Base-by-base conservation (phyloP, 2,797 vertebrate species). In the Tamandua tetradactyla region DNA sequence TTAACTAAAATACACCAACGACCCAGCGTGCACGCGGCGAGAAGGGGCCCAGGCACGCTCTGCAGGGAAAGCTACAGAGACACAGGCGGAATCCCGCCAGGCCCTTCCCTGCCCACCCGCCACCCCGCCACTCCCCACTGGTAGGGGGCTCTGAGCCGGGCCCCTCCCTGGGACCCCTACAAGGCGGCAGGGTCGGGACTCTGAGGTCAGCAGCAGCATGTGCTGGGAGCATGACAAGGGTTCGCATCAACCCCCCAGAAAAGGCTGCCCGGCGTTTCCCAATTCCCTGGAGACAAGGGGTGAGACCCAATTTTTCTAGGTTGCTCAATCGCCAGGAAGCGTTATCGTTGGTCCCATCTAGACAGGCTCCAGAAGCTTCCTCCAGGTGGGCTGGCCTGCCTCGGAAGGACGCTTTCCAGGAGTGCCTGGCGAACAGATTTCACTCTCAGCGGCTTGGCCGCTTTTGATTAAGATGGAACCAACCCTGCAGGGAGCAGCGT, bases 401-500 rank as follows among this genome's bases (percentile, higher is more conserved):
- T 47, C 9, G 0, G 1, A 0, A 7, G 68, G 27, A 17, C 52
- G 22, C 27, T 42, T 62, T 44, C 10, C 0, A 0, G 64, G 52
- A 78, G 61, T 79, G 64, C n/a, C 64, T 12, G 7, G 57, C 40
- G 13, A 25, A 20, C 11, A 3, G 69, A 22, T 12, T 40, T 32
- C 2, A 37, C 68, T 61, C n/a, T 8, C 44, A 27, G 22, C 23
- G 4, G 11, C 35, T 49, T 22, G 22, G 69, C n/a, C 22, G 84
- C 69, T 44, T n/a, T 32, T 6, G 0, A 42, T 35, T 13, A 20
- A 5, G 35, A 23, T 3, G 2, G 35, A 55, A n/a, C 18, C 17
- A 0, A 14, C 7, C 0, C 0, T 10, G 20, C 5, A 15, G 68
- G 13, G 5, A 32, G 37, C 22, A 9, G 94, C 10, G 0, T 0